Conservation (phyloP, 2,888 invertebrate genomes). For the Cheilosia soror region DNA sequence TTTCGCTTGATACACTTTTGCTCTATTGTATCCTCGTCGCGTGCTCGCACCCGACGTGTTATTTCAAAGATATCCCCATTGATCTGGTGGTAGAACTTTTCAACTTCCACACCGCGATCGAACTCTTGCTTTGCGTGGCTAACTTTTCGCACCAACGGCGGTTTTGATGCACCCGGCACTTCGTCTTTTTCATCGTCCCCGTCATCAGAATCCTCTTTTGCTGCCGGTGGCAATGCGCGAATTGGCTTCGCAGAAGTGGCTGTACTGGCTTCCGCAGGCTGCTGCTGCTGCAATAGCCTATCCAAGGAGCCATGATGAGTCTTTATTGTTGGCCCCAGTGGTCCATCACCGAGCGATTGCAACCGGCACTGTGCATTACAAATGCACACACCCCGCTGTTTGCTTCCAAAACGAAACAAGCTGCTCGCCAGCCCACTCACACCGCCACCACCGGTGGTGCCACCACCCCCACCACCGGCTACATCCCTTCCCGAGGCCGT, state of each 20-base stretch:
- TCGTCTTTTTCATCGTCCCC: constrained; percentile 78
- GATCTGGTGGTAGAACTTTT: constrained; percentile 83
- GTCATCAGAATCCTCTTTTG: constrained; percentile 78
- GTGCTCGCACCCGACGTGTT: constrained; percentile 81
- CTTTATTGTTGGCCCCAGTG: constrained; percentile 80
- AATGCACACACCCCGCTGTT: constrained; percentile 83
- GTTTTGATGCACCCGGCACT: constrained; percentile 69
- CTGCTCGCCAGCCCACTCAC: constrained; percentile 82
- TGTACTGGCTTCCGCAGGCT: constrained; percentile 61
- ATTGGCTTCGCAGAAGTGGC: constrained; percentile 78
- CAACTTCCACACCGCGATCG: constrained; percentile 83
- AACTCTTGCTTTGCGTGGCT: constrained; percentile 80
- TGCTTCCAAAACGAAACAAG: constrained; percentile 83
- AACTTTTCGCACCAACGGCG: constrained; percentile 78
- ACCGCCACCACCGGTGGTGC: constrained; percentile 80
- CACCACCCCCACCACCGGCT: constrained; percentile 81
- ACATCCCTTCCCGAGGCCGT: constrained; percentile 84
- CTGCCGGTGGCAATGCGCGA: constrained; percentile 79
- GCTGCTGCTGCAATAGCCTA: constrained; percentile 81
- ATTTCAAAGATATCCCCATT: constrained; percentile 84
- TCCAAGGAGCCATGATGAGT: constrained; percentile 83
- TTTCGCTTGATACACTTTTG: constrained; percentile 82
- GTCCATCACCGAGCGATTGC: constrained; percentile 80
- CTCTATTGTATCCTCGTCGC: constrained; percentile 83
- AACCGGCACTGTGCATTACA: constrained; percentile 83